Evolutionary conservation across 2,797 vertebrate genomes (phyloP), one percentile per base, ranked within the genome.

Genomic region (Gymnothorax javanicus): DNA sequence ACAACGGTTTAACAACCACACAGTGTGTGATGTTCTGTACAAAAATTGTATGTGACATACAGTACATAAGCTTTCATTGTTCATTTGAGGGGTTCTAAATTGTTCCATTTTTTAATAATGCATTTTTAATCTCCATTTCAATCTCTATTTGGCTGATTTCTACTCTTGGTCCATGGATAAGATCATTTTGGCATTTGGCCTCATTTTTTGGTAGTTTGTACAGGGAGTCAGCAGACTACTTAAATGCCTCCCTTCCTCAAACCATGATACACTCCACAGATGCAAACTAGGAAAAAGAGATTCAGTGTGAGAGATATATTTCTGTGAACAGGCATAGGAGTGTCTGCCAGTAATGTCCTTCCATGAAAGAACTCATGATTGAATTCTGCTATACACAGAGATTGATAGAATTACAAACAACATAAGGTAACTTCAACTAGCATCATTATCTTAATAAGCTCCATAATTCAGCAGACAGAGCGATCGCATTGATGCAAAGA

Each of bases 361-460:
- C 58, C 9, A 15, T 8, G 2, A 85, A n/a, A 69, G 60, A 75
- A 85, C 64, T 71, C 23, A 27, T 85, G 87, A 82, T 85, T 62
- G 77, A 82, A 85, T 87, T 75, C 83, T 77, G 67, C 69, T 69
- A 27, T 9, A 33, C 33, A 27, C 71, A 33, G 33, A 60, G 62
- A 83, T 73, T 73, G 84, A 85, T 67, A 83, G 83, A 89, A 88
- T 86, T 83, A 87, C 79, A 71, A 83, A 58, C 82, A 86, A 87
- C 84, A 85, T 43, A 56, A 88, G 59, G 84, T 84, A 88, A 88
- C 89, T 83, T 67, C 86, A 88, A 88, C 89, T 83, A 83, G 84
- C 54, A 57, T 82, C 62, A 89, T 88, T 89, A 87, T 83, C 69
- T 86, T 84, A 85, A 88, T 86, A 87, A 81, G 81, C 69, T 33